Base-by-base conservation (phyloP, 2,888 invertebrate genomes). In the Andrena camellia region DNA sequence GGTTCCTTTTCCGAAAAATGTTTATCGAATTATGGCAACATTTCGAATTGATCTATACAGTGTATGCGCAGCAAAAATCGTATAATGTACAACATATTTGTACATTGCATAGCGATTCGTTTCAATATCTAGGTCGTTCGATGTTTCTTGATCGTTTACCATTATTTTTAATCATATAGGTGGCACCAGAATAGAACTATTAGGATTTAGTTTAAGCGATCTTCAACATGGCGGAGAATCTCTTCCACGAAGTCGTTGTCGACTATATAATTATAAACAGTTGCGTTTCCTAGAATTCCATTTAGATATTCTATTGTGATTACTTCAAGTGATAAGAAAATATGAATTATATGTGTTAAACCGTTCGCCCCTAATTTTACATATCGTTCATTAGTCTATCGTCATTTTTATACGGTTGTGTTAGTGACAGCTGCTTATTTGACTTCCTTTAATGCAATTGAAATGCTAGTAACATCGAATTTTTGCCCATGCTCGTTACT, bases 211-310 rank as follows among this genome's bases (percentile, higher is more conserved):
- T 90, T 91, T 90, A 89, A 87, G 87, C 83, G 67, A 89, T 90
- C 83, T 78, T 86, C 78, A 86, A 90, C 76, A 89, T 87, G 90
- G 90, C 91, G 90, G 90, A 88, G 88, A 91, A 92, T 88, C 88
- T 91, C 92, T 92, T 92, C 88, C 92, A 90, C 88, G 87, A 90
- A 90, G 89, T 92, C 88, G 84, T 89, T 87, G 73, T 82, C 78
- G 75, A 82, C 83, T 73, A 62, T 54, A 31, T 29, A 62, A 79
- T 70, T 59, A 48, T 48, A 29, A 62, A 54, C n/a, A 8, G n/a
- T 31, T 70, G 60, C 48, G 71, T 33, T 59, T 23, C 54, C 7
- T 57, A 57, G 42, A 60, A 33, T 73, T 59, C 72, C 20, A 62
- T 81, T 69, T 50, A 54, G 29, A 62, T 66, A 80, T 77, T 74